These are phyloP conservation scores for Amia ocellicauda DNA, from an alignment of 2,113 vertebrate species.

Conservation along the genomic window DNA sequence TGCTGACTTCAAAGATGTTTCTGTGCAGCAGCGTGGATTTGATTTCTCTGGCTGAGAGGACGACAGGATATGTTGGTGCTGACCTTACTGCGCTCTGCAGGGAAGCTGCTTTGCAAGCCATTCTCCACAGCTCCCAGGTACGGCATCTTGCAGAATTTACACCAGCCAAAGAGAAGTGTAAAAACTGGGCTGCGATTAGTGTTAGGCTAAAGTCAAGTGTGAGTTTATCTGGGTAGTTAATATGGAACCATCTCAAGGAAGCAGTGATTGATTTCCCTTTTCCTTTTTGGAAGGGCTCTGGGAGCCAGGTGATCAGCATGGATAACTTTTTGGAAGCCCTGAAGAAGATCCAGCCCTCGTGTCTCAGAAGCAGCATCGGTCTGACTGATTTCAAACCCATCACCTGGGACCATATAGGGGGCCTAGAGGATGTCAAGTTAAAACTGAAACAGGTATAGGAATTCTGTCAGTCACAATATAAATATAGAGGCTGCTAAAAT, in stretches of 20 bases:
- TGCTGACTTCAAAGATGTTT: conserved; percentile 74
- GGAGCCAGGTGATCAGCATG: conserved; percentile 50
- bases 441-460: conserved; percentile 81
- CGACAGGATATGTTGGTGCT: conserved; percentile 85
- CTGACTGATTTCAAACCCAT: conserved; percentile 73
- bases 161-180: too few relatives aligned
- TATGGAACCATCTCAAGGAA: too few relatives aligned
- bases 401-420: conserved; percentile 87
- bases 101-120: conserved; percentile 80
- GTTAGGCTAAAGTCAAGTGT: too few relatives aligned
- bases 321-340: conserved; percentile 78
- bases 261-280: neutral
- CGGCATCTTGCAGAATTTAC: too few relatives aligned
- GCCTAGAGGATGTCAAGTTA: conserved; percentile 86
- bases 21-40: conserved; percentile 61
- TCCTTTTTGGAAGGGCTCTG: conserved; percentile 56
- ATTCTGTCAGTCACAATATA: neutral
- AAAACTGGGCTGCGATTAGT: too few relatives aligned
- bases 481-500: too few relatives aligned
- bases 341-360: conserved; percentile 79
- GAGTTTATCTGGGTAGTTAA: too few relatives aligned
- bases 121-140: conserved; percentile 74
- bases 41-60: conserved; percentile 76
- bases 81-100: conserved; percentile 88
- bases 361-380: conserved; percentile 77